A percentile compares a stretch with the other conserved stretches of the same genome.
These are phyloP conservation scores for Triplophysa yarkandensis DNA, from an alignment of 2,797 vertebrate species.

Conservation along the genomic window DNA sequence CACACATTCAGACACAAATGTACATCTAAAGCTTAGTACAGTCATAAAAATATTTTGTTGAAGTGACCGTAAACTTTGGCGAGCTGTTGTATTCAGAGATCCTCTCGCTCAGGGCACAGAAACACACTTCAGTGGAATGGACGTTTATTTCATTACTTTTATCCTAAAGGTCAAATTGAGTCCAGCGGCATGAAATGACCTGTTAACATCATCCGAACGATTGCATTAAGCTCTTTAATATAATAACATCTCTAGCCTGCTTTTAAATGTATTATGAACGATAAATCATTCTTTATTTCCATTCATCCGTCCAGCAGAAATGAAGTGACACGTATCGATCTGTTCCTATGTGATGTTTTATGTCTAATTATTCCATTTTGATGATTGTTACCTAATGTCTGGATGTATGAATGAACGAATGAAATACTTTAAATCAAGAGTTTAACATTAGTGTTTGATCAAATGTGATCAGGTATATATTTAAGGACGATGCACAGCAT, in stretches of 20 bases:
- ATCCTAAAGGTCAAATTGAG: conserved; percentile 26
- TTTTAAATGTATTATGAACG: conserved; percentile 1
- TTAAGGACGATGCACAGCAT: conserved; percentile 60
- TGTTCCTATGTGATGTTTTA: neutral
- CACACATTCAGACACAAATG: no score
- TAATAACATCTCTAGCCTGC: neutral
- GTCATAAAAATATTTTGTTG: no score
- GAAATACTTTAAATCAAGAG: neutral
- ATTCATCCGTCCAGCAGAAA: conserved; percentile 27
- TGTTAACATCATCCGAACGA: neutral
- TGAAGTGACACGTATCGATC: neutral
- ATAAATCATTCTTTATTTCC: conserved; percentile 17
- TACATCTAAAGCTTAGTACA: no score
- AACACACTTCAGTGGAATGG: conserved; percentile 5
- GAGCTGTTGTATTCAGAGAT: neutral
- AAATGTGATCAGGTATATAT: conserved; percentile 23
- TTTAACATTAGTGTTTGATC: neutral
- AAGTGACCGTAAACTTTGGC: no score
- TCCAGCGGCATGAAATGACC: conserved; percentile 17
- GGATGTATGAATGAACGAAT: conserved; percentile 25
- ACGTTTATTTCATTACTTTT: conserved; percentile 9
- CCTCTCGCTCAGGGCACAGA: neutral
- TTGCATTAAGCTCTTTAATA: conserved; percentile 32
- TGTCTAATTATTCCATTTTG: conserved; percentile 1
- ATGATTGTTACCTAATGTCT: neutral